Evolutionary conservation across 92 coral and sea anemone genomes (phyloP).

Genomic region (Epizoanthus illoricatus): DNA sequence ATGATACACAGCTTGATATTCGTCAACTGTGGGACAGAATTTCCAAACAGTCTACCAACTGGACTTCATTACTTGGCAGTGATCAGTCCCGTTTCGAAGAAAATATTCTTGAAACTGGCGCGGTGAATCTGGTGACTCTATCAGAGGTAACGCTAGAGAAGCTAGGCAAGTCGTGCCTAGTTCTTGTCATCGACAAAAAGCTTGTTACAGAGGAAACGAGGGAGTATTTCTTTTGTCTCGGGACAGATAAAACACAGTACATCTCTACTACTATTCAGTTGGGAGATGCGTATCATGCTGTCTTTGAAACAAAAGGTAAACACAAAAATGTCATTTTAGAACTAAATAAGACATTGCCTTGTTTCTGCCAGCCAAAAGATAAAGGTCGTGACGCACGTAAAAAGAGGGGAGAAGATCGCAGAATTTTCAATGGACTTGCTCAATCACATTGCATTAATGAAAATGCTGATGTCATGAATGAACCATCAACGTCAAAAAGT

Average conservation of each 20-base stretch:
- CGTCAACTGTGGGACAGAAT: background rate
- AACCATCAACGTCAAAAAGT: background rate
- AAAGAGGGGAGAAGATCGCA: background rate
- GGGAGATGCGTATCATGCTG: background rate
- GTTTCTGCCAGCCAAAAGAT: background rate
- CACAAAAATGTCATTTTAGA: background rate
- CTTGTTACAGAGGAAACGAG: background rate
- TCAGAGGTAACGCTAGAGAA: background rate
- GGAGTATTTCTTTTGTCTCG: background rate
- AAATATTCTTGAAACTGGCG: background rate
- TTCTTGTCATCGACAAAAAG: background rate
- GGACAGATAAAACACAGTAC: background rate
- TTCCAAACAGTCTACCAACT: background rate
- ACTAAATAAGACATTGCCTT: background rate
- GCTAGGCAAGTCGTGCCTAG: background rate
- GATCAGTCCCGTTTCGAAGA: background rate
- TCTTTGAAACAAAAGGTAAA: background rate
- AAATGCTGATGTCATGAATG: background rate
- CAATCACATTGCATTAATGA: background rate
- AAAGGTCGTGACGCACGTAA: background rate
- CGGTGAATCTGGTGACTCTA: background rate
- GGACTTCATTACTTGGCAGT: background rate
- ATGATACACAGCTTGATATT: background rate
- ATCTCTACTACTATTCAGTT: background rate
- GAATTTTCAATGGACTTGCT: background rate